Evolutionary conservation across 2,888 invertebrate genomes (phyloP), one percentile per base, ranked within the genome.

Genomic region (Megastigmus dorsalis): DNA sequence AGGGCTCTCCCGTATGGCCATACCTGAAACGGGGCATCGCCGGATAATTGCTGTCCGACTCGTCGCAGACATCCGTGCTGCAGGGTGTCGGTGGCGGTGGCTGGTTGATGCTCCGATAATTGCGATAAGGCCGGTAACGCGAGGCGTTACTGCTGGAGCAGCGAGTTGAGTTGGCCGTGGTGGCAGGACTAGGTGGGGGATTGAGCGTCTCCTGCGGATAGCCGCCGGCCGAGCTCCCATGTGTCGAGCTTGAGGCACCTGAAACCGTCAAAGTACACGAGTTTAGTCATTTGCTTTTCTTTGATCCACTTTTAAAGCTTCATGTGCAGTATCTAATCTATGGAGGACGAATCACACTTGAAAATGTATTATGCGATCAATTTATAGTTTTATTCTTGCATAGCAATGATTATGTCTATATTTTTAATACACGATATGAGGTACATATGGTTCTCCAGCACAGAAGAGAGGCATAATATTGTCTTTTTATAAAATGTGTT

Each of bases 11-110:
- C 81, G 92, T 92, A 80, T 92, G 92, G 77, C 91, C 90, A 80
- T 91, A 90, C 75, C 93, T 89, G 78, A 89, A 90, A 74, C 90
- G 90, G 45, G 90, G 76, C 74, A 78, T 52, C n/a, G 78, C 75
- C 10, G 92, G 91, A 81, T 92, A 93, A 84, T 93, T 93, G 71
- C 92, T 93, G 83, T 96, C 96, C 26, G 95, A 95, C 88, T 96
- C 96, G 86, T 96, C 95, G 83, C 96, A 97, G 79, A 97, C 95
- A 81, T 97, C 97, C 38, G 97, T 97, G 79, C 96, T 96, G 85
- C 97, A 97, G 0, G 97, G 97, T 23, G 97, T 97, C 10, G 97
- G 97, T 28, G 97, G 97, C 6, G 97, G 97, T 0, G 96, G 95
- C 86, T 95, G 94, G 89, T 93, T 93, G 77, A 94, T 94, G 79